Base-by-base conservation (phyloP, 2,113 vertebrate genomes). In the Gnathonemus longibarbis region DNA sequence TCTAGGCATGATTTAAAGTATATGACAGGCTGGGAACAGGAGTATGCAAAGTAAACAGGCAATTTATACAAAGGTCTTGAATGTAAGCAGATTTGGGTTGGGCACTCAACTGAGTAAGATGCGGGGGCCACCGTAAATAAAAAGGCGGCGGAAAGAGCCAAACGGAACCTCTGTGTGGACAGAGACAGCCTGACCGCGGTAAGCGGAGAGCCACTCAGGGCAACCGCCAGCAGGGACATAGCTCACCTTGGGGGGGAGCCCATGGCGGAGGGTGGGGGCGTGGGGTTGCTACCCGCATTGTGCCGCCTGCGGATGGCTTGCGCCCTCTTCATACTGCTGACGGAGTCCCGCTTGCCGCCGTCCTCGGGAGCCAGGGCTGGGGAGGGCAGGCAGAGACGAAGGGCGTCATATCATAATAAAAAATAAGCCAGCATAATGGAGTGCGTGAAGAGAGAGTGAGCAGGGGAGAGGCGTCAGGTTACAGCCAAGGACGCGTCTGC, bases 261-360 rank as follows among this genome's bases (percentile, higher is more conserved):
- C 97, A 98, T 97, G 90, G 97, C 95, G 0, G 97, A 98, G 0
- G 97, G 97, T 0, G 97, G 97, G 0, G 97, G 97, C 0, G 97
- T 98, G 45, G 97, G 97, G 93, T 98, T 98, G 94, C 97, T 98
- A 89, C 97, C 97, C 0, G 97, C 97, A 2, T 98, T 97, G 93
- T 98, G 97, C 84, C 97, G 95, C 89, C 97, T 95, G 89, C 97
- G 96, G 92, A 98, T 97, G 9, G 97, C 97, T 93, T 97, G 97
- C 13, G 96, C 95, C 87, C 97, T 96, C 94, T 97, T 96, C 35
- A 98, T 95, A 2, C 92, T 97, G 95, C 96, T 97, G 0, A 96
- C 94, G 0, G 95, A 94, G 88, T 97, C 97, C 0, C 95, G 94
- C 90, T 97, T 97, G 58, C 91, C 92, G 1, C 95, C 96, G 80